Conservation (phyloP, 2,113 vertebrate genomes). For the Eudyptes chrysolophus region DNA sequence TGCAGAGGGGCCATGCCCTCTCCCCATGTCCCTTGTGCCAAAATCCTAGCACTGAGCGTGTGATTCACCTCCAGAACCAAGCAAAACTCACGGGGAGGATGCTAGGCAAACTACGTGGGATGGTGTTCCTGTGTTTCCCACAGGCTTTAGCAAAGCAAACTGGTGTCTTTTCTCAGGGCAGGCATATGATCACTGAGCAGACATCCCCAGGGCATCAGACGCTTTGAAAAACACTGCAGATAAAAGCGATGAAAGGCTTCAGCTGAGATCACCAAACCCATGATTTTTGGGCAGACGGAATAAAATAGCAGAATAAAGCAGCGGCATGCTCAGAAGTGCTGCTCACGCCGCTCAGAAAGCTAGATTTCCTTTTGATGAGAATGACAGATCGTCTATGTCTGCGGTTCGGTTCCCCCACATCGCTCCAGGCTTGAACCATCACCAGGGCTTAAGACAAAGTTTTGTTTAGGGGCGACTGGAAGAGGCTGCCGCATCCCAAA, state of each 20-base stretch:
- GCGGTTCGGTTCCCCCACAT: background rate
- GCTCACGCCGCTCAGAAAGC: background rate
- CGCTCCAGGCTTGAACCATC: background rate
- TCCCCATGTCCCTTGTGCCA: background rate
- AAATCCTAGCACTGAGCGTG: background rate
- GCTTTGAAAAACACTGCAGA: background rate
- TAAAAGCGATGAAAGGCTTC: background rate
- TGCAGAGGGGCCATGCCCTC: background rate
- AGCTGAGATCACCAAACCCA: background rate
- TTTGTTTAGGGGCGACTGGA: background rate
- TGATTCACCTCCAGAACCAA: background rate
- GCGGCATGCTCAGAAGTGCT: background rate
- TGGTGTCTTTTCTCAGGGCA: background rate
- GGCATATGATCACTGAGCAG: background rate
- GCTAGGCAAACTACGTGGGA: background rate
- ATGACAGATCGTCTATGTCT: background rate
- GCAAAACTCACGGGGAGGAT: background rate
- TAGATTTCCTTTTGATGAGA: background rate
- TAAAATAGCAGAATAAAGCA: background rate
- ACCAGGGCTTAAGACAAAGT: background rate
- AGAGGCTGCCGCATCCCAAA: background rate
- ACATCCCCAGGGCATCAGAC: background rate
- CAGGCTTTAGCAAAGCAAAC: background rate
- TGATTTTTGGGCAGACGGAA: background rate
- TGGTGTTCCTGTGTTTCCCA: background rate